A percentile compares a stretch with the other conserved stretches of the same genome.
Conservation (phyloP, 2,888 invertebrate genomes). For the Anaspis maculata region DNA sequence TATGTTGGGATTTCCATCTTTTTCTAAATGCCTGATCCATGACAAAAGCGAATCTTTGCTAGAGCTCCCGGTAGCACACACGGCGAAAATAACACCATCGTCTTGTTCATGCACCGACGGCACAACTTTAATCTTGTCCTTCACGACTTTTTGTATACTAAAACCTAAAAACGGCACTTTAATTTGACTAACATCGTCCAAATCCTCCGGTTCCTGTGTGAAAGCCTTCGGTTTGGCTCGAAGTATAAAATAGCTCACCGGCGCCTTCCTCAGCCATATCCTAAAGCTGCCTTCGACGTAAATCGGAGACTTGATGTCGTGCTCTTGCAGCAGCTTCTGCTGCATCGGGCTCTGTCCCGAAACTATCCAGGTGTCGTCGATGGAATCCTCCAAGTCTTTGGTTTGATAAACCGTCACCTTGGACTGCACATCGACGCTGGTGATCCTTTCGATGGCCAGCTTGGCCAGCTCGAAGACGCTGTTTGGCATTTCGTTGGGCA, state of each 20-base stretch:
- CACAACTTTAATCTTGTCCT: slow-evolving; percentile 36
- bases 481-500: slow-evolving; percentile 69
- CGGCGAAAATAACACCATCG: slow-evolving; percentile 79
- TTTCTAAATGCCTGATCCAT: slow-evolving; percentile 78
- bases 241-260: slow-evolving; percentile 77
- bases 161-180: slow-evolving; percentile 48
- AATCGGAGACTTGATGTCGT: slow-evolving; percentile 53
- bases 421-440: slow-evolving; percentile 64
- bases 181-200: slow-evolving; percentile 67
- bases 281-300: slow-evolving; percentile 79
- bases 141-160: slow-evolving; percentile 42
- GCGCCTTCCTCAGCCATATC: slow-evolving; percentile 67
- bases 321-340: slow-evolving; percentile 57
- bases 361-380: slow-evolving; percentile 89
- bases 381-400: slow-evolving; percentile 60
- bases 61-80: slow-evolving; percentile 87
- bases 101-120: slow-evolving; percentile 85
- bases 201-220: slow-evolving; percentile 46
- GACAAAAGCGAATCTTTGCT: slow-evolving; percentile 87
- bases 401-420: slow-evolving; percentile 45
- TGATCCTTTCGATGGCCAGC: slow-evolving; percentile 76
- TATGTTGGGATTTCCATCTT: slow-evolving; percentile 63
- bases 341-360: slow-evolving; percentile 78
- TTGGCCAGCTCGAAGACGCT: slow-evolving; percentile 71
- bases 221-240: slow-evolving; percentile 57